Base-by-base conservation (phyloP, 2,797 vertebrate genomes). In the Aselliscus stoliczkanus region DNA sequence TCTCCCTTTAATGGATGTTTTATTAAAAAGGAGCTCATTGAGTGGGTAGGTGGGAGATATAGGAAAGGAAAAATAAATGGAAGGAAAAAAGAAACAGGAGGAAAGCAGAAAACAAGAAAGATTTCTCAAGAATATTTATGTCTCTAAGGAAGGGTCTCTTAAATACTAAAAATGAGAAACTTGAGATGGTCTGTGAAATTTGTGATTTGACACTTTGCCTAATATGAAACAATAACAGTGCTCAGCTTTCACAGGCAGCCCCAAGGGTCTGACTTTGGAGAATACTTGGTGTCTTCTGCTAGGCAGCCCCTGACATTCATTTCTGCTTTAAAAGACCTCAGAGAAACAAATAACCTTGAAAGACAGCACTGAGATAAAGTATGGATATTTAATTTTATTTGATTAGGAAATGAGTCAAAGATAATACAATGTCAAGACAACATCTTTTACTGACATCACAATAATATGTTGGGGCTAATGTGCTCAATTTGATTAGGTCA, bases 301-400 rank as follows among this genome's bases (percentile, higher is more conserved):
- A 77, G 25, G 11, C 15, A 77, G 6, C 10, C 75, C 64, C 62
- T 93, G 34, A 64, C 17, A 89, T 34, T 86, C 70, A 82, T 80
- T 81, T 96, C 79, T 87, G 31, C 44, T 89, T 89, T 62, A 54
- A 92, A 88, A 92, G 73, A 77, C 39, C 67, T 92, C 84, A 58
- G 58, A 87, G 37, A 90, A 91, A 91, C 25, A 34, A 62, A 75
- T 76, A 76, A 50, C 17, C 29, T 62, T 93, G 50, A 88, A 93
- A 95, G 20, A 80, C 31, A 31, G 90, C 39, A 81, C 18, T 47
- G 47, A 91, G 50, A 70, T 44, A 87, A 77, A 64, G 34, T 62
- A 1, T 90, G 27, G 14, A 70, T 83, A 44, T 88, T 96, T 93
- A 50, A 91, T 88, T 90, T 88, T 62, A 56, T 85, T 77, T 70